Percentiles rank a stretch among this genome's conserved stretches.
These are phyloP conservation scores for Chrysotoxum bicinctum DNA, from an alignment of 2,888 invertebrate genomes.

Conservation along the genomic window DNA sequence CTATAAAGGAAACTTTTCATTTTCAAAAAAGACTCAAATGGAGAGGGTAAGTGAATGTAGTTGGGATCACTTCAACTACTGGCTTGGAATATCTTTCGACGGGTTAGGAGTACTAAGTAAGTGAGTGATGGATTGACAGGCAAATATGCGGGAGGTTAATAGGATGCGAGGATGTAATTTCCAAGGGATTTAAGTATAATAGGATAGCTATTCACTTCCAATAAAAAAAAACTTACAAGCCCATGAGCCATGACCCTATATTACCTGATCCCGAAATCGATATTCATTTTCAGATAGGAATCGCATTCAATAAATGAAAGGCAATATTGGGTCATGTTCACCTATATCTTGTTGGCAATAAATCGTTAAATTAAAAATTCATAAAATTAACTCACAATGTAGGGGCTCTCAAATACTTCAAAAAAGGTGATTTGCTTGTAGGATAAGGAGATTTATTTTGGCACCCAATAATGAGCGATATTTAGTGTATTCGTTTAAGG, in stretches of 20 bases:
- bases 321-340: too few species aligned
- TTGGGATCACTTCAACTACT: constrained; percentile 1
- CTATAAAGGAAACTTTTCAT: neutral
- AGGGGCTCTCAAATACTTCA: too few species aligned
- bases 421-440: too few species aligned
- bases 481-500: too few species aligned
- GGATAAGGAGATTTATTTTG: too few species aligned
- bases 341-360: neutral
- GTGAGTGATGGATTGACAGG: constrained; percentile 49
- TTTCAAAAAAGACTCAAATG: neutral
- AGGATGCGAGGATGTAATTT: constrained; percentile 29
- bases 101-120: neutral
- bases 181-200: constrained; percentile 43
- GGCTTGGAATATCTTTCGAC: neutral
- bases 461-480: too few species aligned
- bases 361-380: too few species aligned
- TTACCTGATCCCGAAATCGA: neutral
- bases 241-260: neutral
- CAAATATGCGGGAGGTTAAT: constrained; percentile 3
- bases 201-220: constrained; percentile 22
- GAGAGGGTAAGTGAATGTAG: neutral
- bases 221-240: neutral
- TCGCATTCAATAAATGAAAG: neutral
- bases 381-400: neutral
- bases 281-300: neutral